phyloP scores from a whole-genome alignment of 2,888 invertebrate species.

The Chesias legatella region DNA sequence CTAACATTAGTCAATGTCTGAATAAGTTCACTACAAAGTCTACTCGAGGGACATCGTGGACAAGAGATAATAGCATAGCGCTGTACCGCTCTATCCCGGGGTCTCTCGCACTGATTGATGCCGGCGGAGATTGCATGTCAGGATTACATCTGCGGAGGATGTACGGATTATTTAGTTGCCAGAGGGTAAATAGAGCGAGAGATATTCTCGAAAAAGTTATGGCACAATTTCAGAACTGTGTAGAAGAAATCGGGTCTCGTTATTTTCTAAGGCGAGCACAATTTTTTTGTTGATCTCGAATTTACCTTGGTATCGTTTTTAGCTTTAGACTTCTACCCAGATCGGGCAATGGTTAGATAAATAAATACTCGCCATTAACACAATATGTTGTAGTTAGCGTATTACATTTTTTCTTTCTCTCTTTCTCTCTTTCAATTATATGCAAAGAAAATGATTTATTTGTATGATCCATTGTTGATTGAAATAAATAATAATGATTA shows the following conservation, averaged over 20 bases:
- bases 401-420: no score
- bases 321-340: no score
- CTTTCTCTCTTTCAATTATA: no score
- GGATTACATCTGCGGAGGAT: conserved; percentile 74
- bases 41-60: conserved; percentile 13
- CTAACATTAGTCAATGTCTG: conserved; percentile 15
- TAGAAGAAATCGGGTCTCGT: conserved; percentile 37
- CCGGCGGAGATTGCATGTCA: conserved; percentile 76
- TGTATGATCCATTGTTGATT: no score
- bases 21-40: conserved; percentile 10
- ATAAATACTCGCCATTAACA: no score
- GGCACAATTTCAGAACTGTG: conserved; percentile 32
- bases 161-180: conserved; percentile 72
- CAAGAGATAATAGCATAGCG: conserved; percentile 12
- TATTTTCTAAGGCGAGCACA: conserved; percentile 28
- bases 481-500: no score
- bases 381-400: no score
- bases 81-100: conserved; percentile 13
- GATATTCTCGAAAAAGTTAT: conserved; percentile 51
- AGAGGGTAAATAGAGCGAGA: conserved; percentile 56
- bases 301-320: no score
- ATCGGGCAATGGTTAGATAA: no score
- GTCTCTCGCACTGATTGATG: conserved; percentile 59
- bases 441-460: no score
- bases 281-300: no score